Base-by-base conservation (phyloP, 2,797 vertebrate species). In the Pipistrellus nathusii region DNA sequence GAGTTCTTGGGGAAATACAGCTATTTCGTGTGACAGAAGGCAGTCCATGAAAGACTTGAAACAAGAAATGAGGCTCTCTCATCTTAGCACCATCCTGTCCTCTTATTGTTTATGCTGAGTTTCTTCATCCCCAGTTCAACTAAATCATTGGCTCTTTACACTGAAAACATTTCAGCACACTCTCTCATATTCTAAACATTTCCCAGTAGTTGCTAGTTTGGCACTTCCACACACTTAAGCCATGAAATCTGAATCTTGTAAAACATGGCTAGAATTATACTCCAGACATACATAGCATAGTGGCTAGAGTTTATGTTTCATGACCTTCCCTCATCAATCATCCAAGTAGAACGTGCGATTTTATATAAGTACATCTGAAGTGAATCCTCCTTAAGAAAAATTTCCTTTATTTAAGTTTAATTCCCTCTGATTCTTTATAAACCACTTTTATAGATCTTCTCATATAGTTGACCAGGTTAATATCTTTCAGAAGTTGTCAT, bases 221-320 rank as follows among this genome's bases (percentile, higher is more conserved):
- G 59, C 96, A 95, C 88, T 97, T 96, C 89, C 71, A 90, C 14
- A 96, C 20, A 4, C 80, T 95, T 51, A 78, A 85, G 78, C 94
- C 86, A 38, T 97, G 95, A 97, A 95, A 95, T 95, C 93, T 91
- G 78, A 90, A 94, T 85, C 95, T 94, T 96, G 69, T 97, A 94
- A 97, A 97, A 93, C 30, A 96, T 91, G 62, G 27, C 92, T 97
- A 95, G 51, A 92, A 95, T 95, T 97, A 59, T 23, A 30, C 68
- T 89, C 89, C 68, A 97, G 92, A 94, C 78, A 25, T 90, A 72
- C 91, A 95, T 90, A 76, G 55, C 96, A 91, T 93, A 94, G 85
- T 93, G 53, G 32, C 75, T 68, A 32, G 41, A 77, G 72, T 95
- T 96, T 94, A 66, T 94, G 32, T 95, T 97, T 96, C 55, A 78